phyloP scores from a whole-genome alignment of 2,113 vertebrate species.

The Pseudopipra pipra region DNA sequence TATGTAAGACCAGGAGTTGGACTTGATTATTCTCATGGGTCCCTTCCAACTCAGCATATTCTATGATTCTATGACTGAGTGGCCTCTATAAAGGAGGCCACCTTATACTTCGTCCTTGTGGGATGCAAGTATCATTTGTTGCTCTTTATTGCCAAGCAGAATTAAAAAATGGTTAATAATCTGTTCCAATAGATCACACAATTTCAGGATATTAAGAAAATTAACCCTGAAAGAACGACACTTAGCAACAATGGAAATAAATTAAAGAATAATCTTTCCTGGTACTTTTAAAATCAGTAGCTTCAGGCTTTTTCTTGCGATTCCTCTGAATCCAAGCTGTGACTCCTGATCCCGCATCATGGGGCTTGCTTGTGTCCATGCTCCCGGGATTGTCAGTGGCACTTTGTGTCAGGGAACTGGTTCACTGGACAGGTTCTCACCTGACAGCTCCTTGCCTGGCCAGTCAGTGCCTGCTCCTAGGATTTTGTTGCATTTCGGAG shows the following conservation, averaged over 20 bases:
- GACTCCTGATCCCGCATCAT: fast-evolving
- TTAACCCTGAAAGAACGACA: not conserved
- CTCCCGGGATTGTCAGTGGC: not conserved
- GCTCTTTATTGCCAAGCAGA: not conserved
- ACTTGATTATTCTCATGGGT: not conserved
- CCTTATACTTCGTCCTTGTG: not conserved
- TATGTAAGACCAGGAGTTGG: not conserved
- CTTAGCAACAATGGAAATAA: not conserved
- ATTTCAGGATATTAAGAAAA: not conserved
- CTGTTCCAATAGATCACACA: not conserved
- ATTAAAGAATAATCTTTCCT: not conserved
- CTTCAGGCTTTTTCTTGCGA: not conserved
- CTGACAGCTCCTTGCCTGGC: not conserved
- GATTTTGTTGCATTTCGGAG: not conserved
- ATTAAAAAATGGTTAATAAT: not conserved
- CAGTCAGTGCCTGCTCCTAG: not conserved
- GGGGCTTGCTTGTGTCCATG: not conserved
- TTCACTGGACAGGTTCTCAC: not conserved
- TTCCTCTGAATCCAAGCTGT: not conserved
- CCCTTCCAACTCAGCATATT: not conserved
- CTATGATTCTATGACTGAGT: not conserved
- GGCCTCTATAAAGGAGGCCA: not conserved
- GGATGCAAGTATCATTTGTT: not conserved
- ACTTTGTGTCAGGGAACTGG: not conserved
- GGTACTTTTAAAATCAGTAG: not conserved